These are phyloP conservation scores for Anguilla anguilla DNA, from an alignment of 2,797 vertebrate species.

Conservation along the genomic window DNA sequence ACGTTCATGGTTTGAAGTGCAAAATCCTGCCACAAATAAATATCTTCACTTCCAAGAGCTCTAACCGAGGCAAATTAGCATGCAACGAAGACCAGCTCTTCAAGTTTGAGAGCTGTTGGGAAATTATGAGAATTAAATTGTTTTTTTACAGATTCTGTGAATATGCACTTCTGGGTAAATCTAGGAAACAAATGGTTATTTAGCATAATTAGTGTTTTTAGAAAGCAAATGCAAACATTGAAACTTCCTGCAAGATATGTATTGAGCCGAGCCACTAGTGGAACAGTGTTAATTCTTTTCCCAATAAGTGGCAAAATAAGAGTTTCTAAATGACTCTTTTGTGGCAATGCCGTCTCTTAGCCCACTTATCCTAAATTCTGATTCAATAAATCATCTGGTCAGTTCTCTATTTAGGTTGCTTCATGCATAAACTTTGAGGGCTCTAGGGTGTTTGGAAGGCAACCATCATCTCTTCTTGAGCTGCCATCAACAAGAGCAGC, in stretches of 20 bases:
- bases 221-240: not conserved
- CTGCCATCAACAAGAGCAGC: too few relatives aligned
- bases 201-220: constrained; percentile 9
- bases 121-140: not conserved
- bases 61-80: not conserved
- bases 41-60: not conserved
- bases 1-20: not conserved
- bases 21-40: not conserved
- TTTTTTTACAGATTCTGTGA: not conserved
- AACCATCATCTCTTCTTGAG: not conserved
- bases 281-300: not conserved
- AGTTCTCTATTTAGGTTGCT: not conserved
- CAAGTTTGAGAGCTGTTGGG: not conserved
- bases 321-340: not conserved
- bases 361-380: not conserved
- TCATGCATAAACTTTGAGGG: not conserved
- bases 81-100: not conserved
- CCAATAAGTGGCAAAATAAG: not conserved
- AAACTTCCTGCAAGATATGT: not conserved
- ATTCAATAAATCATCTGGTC: not conserved
- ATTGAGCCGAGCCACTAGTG: not conserved
- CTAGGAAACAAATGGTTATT: not conserved
- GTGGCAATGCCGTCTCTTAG: not conserved
- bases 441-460: not conserved
- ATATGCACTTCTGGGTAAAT: not conserved